phyloP scores from a whole-genome alignment of 2,797 vertebrate species.

The Pygocentrus nattereri region DNA sequence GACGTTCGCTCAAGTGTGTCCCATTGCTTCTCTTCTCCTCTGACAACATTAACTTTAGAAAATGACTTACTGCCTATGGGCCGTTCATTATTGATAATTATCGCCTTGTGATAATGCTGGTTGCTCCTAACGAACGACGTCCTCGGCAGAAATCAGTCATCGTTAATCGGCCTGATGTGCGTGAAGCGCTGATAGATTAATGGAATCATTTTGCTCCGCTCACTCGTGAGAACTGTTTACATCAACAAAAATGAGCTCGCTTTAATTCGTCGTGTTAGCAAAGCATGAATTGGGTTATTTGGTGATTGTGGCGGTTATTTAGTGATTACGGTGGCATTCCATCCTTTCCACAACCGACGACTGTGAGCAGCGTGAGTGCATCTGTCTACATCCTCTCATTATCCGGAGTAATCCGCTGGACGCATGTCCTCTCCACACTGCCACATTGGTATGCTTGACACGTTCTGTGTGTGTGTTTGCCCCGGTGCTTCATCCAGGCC shows the following conservation, averaged over 20 bases:
- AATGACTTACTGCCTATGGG: not conserved
- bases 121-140: not conserved
- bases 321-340: not conserved
- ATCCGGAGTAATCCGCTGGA: not conserved
- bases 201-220: not conserved
- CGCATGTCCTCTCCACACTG: not conserved
- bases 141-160: constrained; percentile 15
- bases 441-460: constrained; percentile 33
- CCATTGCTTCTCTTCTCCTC: too few relatives aligned
- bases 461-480: not conserved
- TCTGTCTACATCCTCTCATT: constrained; percentile 9
- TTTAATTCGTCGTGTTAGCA: not conserved
- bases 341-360: not conserved
- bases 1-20: not conserved
- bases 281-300: not conserved
- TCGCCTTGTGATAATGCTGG: not conserved
- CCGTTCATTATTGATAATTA: constrained; percentile 20
- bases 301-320: not conserved
- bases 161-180: not conserved
- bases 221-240: not conserved
- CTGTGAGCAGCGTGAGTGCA: not conserved
- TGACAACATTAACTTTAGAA: not conserved
- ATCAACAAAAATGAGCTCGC: not conserved
- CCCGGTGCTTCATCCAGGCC: constrained; percentile 15
- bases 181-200: not conserved